phyloP scores from a whole-genome alignment of 2,113 vertebrate species.

The Solenodon paradoxus region DNA sequence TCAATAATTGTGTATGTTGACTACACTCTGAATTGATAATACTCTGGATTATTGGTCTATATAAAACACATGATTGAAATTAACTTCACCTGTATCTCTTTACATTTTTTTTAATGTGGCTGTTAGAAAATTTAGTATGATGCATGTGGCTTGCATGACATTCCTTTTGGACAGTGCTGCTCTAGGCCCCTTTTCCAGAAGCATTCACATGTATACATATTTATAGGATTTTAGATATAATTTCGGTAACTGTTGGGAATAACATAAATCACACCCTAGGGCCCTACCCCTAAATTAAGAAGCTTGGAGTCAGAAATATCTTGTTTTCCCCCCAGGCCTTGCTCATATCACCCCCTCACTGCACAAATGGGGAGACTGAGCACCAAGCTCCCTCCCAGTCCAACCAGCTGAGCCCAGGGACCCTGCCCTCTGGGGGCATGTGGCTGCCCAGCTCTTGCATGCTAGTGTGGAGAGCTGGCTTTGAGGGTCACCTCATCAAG shows the following conservation, averaged over 20 bases:
- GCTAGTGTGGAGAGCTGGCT: background rate
- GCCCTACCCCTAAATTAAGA: background rate
- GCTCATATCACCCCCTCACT: background rate
- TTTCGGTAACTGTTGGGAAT: background rate
- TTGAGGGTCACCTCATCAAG: background rate
- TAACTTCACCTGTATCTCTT: background rate
- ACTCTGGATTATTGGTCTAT: background rate
- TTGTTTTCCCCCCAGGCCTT: background rate
- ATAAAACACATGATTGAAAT: background rate
- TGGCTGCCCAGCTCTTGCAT: background rate
- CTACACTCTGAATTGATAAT: background rate
- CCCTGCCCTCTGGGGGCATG: accelerated
- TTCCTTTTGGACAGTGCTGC: background rate
- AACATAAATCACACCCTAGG: background rate
- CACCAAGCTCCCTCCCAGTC: too few species aligned
- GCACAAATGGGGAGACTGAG: background rate
- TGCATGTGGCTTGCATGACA: background rate
- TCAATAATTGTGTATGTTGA: background rate
- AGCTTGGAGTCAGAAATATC: background rate
- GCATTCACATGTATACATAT: background rate
- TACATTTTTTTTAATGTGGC: background rate
- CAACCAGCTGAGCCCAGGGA: background rate
- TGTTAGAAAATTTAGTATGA: background rate
- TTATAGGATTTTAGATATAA: background rate
- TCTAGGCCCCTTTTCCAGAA: background rate